Evolutionary conservation across 2,888 invertebrate genomes (phyloP).

Genomic region (Lithophane semibrunnea): DNA sequence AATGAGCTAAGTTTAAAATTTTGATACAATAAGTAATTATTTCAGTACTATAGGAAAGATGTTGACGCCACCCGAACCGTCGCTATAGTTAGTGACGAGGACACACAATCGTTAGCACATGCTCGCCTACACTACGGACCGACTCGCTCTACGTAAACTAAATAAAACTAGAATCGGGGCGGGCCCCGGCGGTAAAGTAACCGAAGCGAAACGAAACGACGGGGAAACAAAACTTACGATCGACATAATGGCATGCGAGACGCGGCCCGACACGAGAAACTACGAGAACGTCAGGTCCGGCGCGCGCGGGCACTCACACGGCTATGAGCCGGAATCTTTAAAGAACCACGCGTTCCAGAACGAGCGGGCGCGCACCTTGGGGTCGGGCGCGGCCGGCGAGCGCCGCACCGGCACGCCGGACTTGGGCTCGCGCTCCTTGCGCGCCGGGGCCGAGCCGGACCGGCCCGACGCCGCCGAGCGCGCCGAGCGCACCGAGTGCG

Average conservation of each 20-base stretch:
- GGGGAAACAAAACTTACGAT: constrained; percentile 85
- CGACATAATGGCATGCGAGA: constrained; percentile 88
- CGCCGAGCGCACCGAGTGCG: constrained; percentile 78
- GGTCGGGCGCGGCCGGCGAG: constrained; percentile 84
- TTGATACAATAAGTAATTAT: constrained; percentile 7
- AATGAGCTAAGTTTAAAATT: constrained; percentile 19
- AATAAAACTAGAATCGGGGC: constrained; percentile 64
- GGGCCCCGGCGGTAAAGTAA: constrained; percentile 59
- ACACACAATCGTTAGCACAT: constrained; percentile 72
- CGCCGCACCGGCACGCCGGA: constrained; percentile 75
- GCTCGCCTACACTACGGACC: constrained; percentile 73
- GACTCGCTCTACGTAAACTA: constrained; percentile 69
- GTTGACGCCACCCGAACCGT: constrained; percentile 69
- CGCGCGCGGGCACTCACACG: constrained; percentile 65
- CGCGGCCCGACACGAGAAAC: constrained; percentile 68
- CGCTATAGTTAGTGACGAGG: constrained; percentile 70
- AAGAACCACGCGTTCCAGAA: constrained; percentile 92
- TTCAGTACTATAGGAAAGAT: constrained; percentile 54
- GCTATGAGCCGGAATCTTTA: constrained; percentile 83
- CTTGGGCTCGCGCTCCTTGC: constrained; percentile 74
- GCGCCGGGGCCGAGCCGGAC: constrained; percentile 71
- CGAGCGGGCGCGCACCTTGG: constrained; percentile 93
- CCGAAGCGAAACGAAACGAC: constrained; percentile 69
- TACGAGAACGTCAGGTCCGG: constrained; percentile 61
- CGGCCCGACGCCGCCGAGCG: constrained; percentile 64